Evolutionary conservation across 2,113 vertebrate genomes (phyloP), one percentile per base, ranked within the genome.

Genomic region (Dolichotis patagonum): DNA sequence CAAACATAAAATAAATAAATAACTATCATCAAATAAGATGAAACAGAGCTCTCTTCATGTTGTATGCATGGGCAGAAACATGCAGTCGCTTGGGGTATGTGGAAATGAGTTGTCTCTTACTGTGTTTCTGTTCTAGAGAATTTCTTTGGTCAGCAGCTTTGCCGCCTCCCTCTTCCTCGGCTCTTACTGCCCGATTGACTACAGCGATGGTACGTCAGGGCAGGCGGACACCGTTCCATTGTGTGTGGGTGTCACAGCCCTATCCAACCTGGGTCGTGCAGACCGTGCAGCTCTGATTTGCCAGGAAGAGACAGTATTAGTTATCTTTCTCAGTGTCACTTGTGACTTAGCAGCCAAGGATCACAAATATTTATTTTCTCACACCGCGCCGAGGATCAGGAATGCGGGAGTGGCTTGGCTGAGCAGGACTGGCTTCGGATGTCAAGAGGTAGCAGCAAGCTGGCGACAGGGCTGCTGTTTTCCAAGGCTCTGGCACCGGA

Each of bases 141-240:
- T 99, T 97, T 99, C 99, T 49, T 97, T 99, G 98, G 99, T 99
- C 97, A 99, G 99, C 96, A 99, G 99, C 91, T 99, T 99, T 88
- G 99, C 99, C 0, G 99, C 99, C 16, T 99, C 99, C 3, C 98
- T 99, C 20, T 99, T 99, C 97, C 99, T 99, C 1, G 99, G 99
- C 32, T 97, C 96, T 83, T 99, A 99, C 83, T 99, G 99, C 1
- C 98, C 99, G 60, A 99, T 99, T 13, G 99, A 99, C 98, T 99
- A 98, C 97, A 99, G 99, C 10, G 99, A 99, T 7, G 99, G 99
- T 99, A 96, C 97, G 98, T 32, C 28, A 0, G 63, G 2, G 16
- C n/a, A 20, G 73, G 71, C 4, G 3, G 4, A 11, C 14, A 41
- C 56, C 71, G 52, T 5, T 46, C 41, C 41, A 30, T 26, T 75